Percentiles rank a stretch among this genome's conserved stretches.
Conservation (phyloP, 2,888 invertebrate genomes). For the Lithosia quadra region DNA sequence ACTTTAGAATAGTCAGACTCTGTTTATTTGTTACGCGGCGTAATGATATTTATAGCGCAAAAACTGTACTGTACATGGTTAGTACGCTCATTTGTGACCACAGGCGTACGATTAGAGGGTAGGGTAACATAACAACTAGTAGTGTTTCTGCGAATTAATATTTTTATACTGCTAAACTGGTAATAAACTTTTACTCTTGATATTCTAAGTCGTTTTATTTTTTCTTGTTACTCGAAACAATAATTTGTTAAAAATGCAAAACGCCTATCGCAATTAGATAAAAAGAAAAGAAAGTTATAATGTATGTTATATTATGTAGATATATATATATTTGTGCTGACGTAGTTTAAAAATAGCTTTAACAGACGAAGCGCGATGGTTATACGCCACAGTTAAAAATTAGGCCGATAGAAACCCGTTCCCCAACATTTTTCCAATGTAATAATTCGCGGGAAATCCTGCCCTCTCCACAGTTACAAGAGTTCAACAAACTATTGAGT, state of each 20-base stretch:
- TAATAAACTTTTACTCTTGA: too few species aligned
- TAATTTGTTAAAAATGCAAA: too few species aligned
- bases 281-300: too few species aligned
- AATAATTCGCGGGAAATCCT: background rate
- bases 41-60: background rate
- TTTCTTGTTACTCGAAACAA: too few species aligned
- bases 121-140: background rate
- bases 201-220: too few species aligned
- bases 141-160: background rate
- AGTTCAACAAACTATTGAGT: background rate
- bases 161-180: background rate
- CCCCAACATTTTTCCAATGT: background rate
- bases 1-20: background rate
- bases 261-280: too few species aligned
- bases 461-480: background rate
- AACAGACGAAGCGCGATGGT: too few species aligned
- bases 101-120: too few species aligned
- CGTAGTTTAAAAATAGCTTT: too few species aligned
- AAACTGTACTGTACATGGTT: background rate
- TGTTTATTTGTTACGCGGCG: background rate
- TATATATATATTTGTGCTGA: too few species aligned
- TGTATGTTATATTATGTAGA: too few species aligned
- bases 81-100: background rate
- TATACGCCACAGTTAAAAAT: background rate
- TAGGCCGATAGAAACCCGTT: background rate